Evolutionary conservation across 2,797 vertebrate species (phyloP).

Genomic region (Megaceryle alcyon): DNA sequence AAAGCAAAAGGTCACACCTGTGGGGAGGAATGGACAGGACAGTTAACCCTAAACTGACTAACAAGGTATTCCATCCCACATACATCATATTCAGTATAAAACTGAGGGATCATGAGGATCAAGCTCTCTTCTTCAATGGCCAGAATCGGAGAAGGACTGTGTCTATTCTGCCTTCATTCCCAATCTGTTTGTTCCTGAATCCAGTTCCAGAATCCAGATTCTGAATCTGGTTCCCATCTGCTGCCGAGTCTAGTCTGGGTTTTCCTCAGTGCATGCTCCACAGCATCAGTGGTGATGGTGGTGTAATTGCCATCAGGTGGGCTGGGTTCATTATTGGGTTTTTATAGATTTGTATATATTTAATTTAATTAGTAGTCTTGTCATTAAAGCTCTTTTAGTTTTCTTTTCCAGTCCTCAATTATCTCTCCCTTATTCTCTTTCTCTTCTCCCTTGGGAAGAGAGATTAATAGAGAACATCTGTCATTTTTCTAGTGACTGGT

Average conservation of each 20-base stretch:
- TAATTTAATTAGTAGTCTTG: not conserved
- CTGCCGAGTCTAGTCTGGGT: too few relatives aligned
- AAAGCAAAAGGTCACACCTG: too few relatives aligned
- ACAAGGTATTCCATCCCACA: too few relatives aligned
- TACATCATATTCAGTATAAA: too few relatives aligned
- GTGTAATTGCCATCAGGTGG: too few relatives aligned
- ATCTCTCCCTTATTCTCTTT: not conserved
- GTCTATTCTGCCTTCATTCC: not conserved
- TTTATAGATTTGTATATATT: not conserved
- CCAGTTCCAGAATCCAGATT: not conserved
- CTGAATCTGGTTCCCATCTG: not conserved
- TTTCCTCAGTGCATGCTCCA: too few relatives aligned
- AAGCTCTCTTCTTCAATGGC: too few relatives aligned
- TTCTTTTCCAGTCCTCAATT: not conserved
- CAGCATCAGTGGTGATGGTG: too few relatives aligned
- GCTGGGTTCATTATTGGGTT: not conserved
- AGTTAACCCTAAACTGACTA: not conserved
- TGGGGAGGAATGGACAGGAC: not conserved
- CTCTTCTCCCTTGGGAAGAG: not conserved
- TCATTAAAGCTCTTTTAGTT: not conserved
- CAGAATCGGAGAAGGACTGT: not conserved
- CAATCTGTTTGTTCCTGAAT: not conserved
- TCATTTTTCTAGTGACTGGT: not conserved
- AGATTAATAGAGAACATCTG: not conserved
- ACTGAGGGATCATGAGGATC: too few relatives aligned